Evolutionary conservation across 2,797 vertebrate genomes (phyloP), one percentile per base, ranked within the genome.

Genomic region (Anabacerthia variegaticeps): DNA sequence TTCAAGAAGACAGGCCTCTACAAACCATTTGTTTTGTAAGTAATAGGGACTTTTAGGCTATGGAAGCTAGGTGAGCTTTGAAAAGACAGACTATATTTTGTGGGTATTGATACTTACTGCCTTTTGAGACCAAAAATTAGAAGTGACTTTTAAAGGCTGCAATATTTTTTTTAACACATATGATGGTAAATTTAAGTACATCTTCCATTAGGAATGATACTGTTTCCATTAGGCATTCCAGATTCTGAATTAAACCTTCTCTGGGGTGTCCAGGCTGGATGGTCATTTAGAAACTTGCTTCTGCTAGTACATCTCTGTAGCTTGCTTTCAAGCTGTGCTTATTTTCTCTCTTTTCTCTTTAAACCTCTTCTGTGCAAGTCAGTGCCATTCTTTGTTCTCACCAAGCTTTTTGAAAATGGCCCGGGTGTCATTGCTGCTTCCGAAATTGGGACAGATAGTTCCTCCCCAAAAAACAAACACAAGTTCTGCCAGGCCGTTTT

Each of bases 311-410:
- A 92, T 93, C 69, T 69, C 66, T 12, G 7, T 63, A 79, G 82
- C 80, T 94, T 92, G 52, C 91, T 93, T 84, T 94, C 85, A 81
- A 37, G 54, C 88, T 93, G 76, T 79, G 88, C 83, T 90, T 77
- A 32, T 82, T 93, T 92, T 95, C 84, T 88, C 23, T 89, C 44
- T 80, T 72, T 85, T 78, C 81, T 44, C 89, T 91, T 88, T 80
- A 78, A 83, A 94, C 73, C 69, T 86, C 72, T 95, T 92, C 66
- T 7, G 10, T 75, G 44, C 55, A 90, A 86, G 77, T 94, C 44
- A 59, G 66, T 79, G 55, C 88, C 11, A 9, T 75, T 91, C 76
- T 92, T 41, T 86, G 34, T 74, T 93, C 85, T 93, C 63, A 68
- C 58, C 61, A 66, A 67, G 67, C 80, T 49, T 74, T 93, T 91